Conservation (phyloP, 2,797 vertebrate species). For the Girardinus metallicus region DNA sequence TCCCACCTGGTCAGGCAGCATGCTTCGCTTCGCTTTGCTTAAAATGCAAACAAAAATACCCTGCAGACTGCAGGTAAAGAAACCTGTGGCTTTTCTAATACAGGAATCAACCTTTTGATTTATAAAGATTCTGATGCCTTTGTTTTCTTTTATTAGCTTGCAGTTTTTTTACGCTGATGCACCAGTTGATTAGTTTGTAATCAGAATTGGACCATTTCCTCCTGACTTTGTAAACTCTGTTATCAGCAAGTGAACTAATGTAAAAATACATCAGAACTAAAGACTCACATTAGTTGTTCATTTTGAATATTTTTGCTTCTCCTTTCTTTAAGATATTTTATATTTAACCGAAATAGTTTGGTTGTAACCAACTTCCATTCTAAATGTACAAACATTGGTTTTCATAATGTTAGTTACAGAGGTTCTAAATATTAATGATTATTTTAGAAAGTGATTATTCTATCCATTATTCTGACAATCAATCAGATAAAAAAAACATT, state of each 20-base stretch:
- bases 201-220: background rate
- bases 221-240: background rate
- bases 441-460: too few relatives aligned
- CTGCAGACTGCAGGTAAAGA: background rate
- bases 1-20: background rate
- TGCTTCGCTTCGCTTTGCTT: background rate
- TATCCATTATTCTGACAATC: too few relatives aligned
- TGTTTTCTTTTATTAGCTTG: background rate
- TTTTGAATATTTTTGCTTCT: background rate
- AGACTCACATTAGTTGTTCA: background rate
- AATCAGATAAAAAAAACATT: too few relatives aligned
- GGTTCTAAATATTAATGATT: too few relatives aligned
- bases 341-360: background rate
- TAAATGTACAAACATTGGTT: background rate
- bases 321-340: background rate
- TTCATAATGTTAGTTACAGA: background rate
- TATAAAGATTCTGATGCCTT: background rate
- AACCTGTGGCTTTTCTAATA: background rate
- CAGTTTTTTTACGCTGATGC: background rate
- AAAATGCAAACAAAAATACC: background rate
- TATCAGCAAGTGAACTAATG: background rate
- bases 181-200: background rate
- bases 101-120: background rate
- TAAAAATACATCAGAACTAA: background rate
- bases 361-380: background rate